Evolutionary conservation across 2,888 invertebrate genomes (phyloP), one percentile per base, ranked within the genome.

Genomic region (Apamea crenata): DNA sequence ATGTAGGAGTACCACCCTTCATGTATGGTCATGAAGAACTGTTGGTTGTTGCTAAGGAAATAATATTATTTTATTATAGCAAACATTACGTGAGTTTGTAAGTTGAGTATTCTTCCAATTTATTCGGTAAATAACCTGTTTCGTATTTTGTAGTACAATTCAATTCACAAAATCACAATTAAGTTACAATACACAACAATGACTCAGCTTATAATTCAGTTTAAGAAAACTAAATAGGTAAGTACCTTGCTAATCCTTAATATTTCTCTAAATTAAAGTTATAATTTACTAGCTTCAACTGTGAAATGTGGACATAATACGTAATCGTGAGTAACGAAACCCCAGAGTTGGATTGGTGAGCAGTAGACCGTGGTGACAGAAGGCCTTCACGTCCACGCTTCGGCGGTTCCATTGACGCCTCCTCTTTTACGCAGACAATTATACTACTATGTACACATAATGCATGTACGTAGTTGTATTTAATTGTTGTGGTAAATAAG

Each of bases 371-470:
- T 94, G 81, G 80, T 89, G 90, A 83, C 87, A 85, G 87, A 91
- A 92, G 93, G 91, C 91, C 92, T 92, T 90, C 91, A 82, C 90
- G 81, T 88, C 78, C 88, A 93, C 91, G 94, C 91, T 94, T 87
- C 87, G 90, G 76, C 91, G 91, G 83, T 80, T 86, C 44, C 83
- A 89, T 77, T 86, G 90, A 91, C 93, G 92, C 94, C 94, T 94
- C 94, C 93, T 92, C 91, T 91, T 92, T 91, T 90, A 90, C 90
- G 88, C 90, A 89, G 86, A 21, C 79, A 77, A 77, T 83, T 86
- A 86, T 80, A 81, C 66, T 53, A 29, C n/a, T 73, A 71, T 29
- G 25, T n/a, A n/a, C 29, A 59, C 18, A 67, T 14, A 56, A 32
- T 40, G 8, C 47, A 29, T 65, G 40, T 14, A 59, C 3, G 8